These are phyloP conservation scores for Nansenia antarctica DNA, from an alignment of 2,113 vertebrate genomes.

Conservation along the genomic window DNA sequence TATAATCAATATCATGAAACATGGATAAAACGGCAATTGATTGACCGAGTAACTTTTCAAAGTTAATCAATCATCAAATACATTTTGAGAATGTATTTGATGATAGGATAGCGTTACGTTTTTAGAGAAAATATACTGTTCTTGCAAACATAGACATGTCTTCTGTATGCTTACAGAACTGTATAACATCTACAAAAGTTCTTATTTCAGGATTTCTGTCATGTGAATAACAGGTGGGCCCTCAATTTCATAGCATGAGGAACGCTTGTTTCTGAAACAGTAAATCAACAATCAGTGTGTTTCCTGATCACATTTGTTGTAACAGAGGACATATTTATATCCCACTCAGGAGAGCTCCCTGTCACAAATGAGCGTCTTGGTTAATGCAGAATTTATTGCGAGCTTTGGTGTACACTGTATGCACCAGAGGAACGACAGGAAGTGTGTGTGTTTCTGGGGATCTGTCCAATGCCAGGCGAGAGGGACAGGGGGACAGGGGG, in stretches of 20 bases:
- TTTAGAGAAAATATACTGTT: not conserved
- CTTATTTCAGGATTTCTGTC: not conserved
- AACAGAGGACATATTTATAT: not conserved
- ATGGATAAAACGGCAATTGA: conserved; percentile 11
- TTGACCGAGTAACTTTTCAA: conserved; percentile 1
- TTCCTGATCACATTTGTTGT: not conserved
- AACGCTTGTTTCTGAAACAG: conserved; percentile 26
- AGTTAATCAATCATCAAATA: not conserved
- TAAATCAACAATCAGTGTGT: not conserved
- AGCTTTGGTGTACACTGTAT: not conserved
- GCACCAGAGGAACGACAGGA: not conserved
- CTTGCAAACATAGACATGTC: not conserved
- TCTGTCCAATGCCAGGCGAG: not conserved
- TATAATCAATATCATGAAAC: conserved; percentile 54
- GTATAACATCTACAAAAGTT: not conserved
- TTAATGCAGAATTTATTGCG: not conserved
- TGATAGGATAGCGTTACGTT: too few relatives aligned
- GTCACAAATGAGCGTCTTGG: not conserved
- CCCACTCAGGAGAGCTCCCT: not conserved
- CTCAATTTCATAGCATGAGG: conserved; percentile 5
- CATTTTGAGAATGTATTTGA: too few relatives aligned
- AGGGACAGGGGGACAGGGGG: too few relatives aligned
- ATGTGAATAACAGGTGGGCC: conserved; percentile 17
- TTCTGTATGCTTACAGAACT: not conserved
- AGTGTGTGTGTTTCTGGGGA: conserved; percentile 6